These are phyloP conservation scores for Phataginus tricuspis DNA, from an alignment of 2,797 vertebrate species.

Conservation along the genomic window DNA sequence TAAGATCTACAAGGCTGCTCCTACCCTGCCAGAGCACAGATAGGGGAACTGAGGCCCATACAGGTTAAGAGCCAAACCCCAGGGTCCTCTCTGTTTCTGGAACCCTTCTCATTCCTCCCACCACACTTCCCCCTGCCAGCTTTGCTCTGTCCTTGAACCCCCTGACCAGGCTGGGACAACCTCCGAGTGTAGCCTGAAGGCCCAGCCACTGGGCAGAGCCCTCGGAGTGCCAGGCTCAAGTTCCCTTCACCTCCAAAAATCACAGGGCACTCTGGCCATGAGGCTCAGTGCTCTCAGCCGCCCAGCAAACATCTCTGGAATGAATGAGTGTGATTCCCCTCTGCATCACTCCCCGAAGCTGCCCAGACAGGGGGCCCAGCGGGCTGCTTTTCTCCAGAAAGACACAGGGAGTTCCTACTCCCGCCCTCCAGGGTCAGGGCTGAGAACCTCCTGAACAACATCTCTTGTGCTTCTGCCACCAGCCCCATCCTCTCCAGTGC, in stretches of 20 bases:
- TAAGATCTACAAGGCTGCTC: background rate
- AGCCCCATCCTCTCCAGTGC: slow-evolving; percentile 96
- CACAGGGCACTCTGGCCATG: background rate
- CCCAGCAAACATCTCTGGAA: background rate
- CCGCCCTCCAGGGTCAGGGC: fast-evolving
- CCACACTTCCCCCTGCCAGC: background rate
- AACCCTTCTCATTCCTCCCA: background rate
- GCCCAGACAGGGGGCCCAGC: background rate
- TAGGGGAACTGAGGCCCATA: background rate
- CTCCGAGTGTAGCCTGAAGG: background rate
- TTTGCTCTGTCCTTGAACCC: background rate
- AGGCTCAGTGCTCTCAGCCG: background rate
- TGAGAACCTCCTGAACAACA: background rate
- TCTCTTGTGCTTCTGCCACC: slow-evolving; percentile 69
- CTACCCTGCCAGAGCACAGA: background rate
- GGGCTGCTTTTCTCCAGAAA: background rate
- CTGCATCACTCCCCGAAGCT: background rate
- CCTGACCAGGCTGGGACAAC: background rate
- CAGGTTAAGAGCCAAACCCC: background rate
- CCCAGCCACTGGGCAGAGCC: background rate
- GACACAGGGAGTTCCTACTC: fast-evolving
- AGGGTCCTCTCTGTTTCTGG: background rate
- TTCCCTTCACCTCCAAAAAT: background rate
- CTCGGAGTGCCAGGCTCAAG: background rate
- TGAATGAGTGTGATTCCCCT: background rate